Evolutionary conservation across 2,888 invertebrate genomes (phyloP), one percentile per base, ranked within the genome.

Genomic region (Nephrotoma guestfalica): DNA sequence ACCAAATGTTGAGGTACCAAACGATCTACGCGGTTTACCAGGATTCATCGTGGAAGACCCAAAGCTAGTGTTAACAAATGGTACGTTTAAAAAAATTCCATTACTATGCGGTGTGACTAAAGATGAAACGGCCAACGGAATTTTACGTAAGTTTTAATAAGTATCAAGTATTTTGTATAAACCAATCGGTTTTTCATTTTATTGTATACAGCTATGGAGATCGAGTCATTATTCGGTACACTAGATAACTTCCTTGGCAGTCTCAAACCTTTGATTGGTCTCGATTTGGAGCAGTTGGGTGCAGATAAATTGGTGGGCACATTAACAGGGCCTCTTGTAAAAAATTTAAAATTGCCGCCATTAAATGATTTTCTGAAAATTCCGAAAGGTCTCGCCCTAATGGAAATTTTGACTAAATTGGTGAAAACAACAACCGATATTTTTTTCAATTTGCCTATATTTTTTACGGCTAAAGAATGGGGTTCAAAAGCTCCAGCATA

Each of bases 361-460:
- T 85, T 91, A 57, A 88, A 89, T 87, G 90, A 91, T 43, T 88
- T 90, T 43, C 88, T 91, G 71, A 90, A 89, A 86, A 88, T 91
- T 43, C 90, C 91, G 0, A 88, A 89, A n/a, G 86, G 89, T 0
- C 86, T 91, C 0, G 89, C 89, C 87, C 86, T 90, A 7, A 89
- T 89, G 84, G 89, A 91, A 84, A 89, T 91, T 51, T 86, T 91
- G 5, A 87, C 89, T 2, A 91, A 91, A 88, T 87, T 91, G 4
- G 89, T 90, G 0, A 90, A 91, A 86, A 89, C 90, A 11, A 91
- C 91, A 93, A 95, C 94, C 41, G 96, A 96, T 89, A 95, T 95
- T 0, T 90, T 96, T 18, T 96, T 96, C 89, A 96, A 96, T 89
- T 93, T 95, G 86, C 96, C 96, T 0, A 95, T 95, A 0, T 95